These are phyloP conservation scores for Daboia siamensis DNA, from an alignment of 2,113 vertebrate genomes.

Conservation along the genomic window DNA sequence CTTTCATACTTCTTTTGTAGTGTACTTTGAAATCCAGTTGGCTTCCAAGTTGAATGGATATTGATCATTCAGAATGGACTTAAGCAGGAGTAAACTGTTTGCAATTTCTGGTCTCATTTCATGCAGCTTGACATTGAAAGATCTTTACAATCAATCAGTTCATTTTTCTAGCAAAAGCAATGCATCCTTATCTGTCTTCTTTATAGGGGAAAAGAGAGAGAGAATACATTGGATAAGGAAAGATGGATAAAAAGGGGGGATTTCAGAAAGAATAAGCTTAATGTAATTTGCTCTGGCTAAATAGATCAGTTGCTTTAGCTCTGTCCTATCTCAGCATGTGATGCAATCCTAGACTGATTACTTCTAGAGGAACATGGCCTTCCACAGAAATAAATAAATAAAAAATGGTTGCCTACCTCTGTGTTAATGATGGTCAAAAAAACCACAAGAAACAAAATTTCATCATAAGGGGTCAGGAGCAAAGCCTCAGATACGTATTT, in stretches of 20 bases:
- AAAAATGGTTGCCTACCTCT: neutral
- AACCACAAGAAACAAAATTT: neutral
- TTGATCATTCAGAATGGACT: neutral
- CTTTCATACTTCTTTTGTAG: neutral
- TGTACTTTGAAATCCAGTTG: neutral
- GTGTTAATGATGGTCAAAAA: neutral
- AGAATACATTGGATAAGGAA: neutral
- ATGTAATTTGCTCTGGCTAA: neutral
- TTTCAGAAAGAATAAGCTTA: neutral
- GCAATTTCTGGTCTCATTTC: neutral
- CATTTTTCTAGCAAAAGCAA: neutral
- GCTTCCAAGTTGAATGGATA: neutral
- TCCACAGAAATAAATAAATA: neutral
- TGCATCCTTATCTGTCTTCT: neutral
- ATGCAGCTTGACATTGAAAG: neutral
- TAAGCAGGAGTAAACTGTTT: neutral
- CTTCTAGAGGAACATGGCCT: neutral
- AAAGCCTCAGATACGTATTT: neutral
- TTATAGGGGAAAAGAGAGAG: neutral
- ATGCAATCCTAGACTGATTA: neutral
- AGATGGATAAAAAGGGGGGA: neutral
- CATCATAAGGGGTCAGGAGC: neutral
- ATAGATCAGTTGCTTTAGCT: neutral
- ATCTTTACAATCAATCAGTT: neutral
- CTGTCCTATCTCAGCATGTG: neutral